Percentiles rank a stretch among this genome's conserved stretches.
Evolutionary conservation across 30 jellyfish, hydroid and myxozoan genomes (phyloP).

Genomic region (Calvadosia cruxmelitensis): DNA sequence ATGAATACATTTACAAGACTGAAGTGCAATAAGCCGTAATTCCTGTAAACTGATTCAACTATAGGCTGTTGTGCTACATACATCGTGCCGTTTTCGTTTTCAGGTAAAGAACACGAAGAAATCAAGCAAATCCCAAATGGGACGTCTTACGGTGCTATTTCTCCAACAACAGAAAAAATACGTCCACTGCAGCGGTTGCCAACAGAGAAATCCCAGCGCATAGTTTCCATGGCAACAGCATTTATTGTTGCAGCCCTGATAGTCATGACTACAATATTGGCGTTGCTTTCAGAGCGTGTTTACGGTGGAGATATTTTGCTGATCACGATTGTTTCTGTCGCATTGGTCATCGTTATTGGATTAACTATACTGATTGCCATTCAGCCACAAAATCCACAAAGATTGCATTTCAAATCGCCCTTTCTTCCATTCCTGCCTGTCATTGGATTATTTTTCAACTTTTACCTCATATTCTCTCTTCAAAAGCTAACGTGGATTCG

Average conservation of each 20-base stretch:
- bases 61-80: no score
- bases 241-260: background rate
- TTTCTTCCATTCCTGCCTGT: constrained; percentile 45
- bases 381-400: constrained; percentile 16
- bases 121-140: no score
- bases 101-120: no score
- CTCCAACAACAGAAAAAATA: no score
- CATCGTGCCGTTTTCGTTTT: no score
- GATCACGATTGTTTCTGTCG: background rate
- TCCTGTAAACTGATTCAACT: no score
- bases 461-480: constrained; percentile 29
- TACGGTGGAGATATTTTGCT: background rate
- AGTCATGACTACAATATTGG: background rate
- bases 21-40: no score
- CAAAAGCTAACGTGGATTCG: constrained; percentile 50
- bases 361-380: constrained; percentile 5
- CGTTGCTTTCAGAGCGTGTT: background rate
- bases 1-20: no score
- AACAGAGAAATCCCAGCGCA: background rate
- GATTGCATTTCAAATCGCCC: constrained; percentile 28
- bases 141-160: no score
- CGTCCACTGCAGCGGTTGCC: no score
- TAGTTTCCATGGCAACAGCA: background rate
- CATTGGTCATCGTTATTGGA: background rate
- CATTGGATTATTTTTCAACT: constrained; percentile 19